Percentiles rank a stretch among this genome's conserved stretches.
phyloP scores from a whole-genome alignment of 2,888 invertebrate species.

The Hesperia comma region DNA sequence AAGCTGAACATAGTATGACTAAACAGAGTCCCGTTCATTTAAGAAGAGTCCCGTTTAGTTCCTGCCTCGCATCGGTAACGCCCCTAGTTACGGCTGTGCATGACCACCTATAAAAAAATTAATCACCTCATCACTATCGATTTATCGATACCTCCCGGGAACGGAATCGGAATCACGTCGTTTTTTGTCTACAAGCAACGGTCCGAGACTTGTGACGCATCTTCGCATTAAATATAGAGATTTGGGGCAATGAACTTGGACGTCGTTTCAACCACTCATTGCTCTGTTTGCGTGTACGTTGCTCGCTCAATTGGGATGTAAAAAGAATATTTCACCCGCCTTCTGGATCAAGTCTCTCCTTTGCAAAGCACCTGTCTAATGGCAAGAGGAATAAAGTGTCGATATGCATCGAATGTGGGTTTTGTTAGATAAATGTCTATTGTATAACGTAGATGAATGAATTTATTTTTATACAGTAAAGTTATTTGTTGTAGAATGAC shows the following conservation, averaged over 20 bases:
- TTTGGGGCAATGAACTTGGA: conserved; percentile 64
- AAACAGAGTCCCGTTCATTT: too few relatives aligned
- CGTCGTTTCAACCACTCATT: conserved; percentile 31
- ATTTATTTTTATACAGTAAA: too few relatives aligned
- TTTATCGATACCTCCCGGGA: conserved; percentile 13
- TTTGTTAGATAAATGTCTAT: too few relatives aligned
- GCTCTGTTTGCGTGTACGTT: conserved; percentile 28
- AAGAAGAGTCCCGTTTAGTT: too few relatives aligned
- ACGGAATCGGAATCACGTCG: conserved; percentile 33
- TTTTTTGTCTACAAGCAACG: conserved; percentile 38
- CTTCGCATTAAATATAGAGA: conserved; percentile 65
- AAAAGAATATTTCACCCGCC: conserved; percentile 12
- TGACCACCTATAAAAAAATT: too few relatives aligned
- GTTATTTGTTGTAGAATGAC: too few relatives aligned
- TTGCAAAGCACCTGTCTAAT: not conserved
- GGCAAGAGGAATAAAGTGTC: not conserved
- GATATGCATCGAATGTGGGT: too few relatives aligned
- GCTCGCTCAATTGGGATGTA: conserved; percentile 31
- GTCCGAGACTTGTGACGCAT: conserved; percentile 52
- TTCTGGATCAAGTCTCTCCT: conserved; percentile 6
- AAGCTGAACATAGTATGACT: too few relatives aligned
- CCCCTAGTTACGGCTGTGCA: too few relatives aligned
- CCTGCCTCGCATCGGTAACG: too few relatives aligned
- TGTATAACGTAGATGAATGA: too few relatives aligned
- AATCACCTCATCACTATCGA: conserved; percentile 8